Conservation (phyloP, 2,113 vertebrate genomes). For the Asarcornis scutulata region DNA sequence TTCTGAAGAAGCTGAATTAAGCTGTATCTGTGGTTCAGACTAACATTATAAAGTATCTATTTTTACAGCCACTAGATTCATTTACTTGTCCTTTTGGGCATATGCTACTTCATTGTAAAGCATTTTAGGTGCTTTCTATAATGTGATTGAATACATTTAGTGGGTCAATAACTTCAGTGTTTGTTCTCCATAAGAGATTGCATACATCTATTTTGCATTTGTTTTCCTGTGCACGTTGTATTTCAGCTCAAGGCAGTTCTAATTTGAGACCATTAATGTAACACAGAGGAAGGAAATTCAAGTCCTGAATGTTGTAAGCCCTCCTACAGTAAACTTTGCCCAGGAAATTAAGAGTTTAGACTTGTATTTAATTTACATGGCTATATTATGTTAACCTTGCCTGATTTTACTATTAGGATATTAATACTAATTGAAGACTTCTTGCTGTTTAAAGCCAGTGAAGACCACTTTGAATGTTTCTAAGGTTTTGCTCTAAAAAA, state of each 20-base stretch:
- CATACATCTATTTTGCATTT: background rate
- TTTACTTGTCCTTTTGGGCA: background rate
- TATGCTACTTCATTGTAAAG: background rate
- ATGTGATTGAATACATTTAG: fast-evolving
- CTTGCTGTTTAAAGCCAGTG: background rate
- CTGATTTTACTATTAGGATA: background rate
- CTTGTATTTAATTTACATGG: background rate
- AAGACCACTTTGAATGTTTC: background rate
- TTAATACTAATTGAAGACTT: background rate
- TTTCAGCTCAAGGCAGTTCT: background rate
- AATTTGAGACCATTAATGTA: background rate
- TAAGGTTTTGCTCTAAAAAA: background rate
- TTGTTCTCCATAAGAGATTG: background rate
- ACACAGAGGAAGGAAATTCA: background rate
- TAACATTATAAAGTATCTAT: background rate
- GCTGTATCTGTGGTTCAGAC: background rate
- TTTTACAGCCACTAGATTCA: background rate
- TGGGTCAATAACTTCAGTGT: background rate
- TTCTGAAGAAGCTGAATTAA: background rate
- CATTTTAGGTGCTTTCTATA: background rate
- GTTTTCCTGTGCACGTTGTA: background rate
- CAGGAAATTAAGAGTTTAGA: background rate
- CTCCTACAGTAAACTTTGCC: background rate
- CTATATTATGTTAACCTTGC: background rate
- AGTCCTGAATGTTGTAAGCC: background rate